These are phyloP conservation scores for Heteromyza rotundicornis DNA, from an alignment of 2,888 invertebrate species.

Conservation along the genomic window DNA sequence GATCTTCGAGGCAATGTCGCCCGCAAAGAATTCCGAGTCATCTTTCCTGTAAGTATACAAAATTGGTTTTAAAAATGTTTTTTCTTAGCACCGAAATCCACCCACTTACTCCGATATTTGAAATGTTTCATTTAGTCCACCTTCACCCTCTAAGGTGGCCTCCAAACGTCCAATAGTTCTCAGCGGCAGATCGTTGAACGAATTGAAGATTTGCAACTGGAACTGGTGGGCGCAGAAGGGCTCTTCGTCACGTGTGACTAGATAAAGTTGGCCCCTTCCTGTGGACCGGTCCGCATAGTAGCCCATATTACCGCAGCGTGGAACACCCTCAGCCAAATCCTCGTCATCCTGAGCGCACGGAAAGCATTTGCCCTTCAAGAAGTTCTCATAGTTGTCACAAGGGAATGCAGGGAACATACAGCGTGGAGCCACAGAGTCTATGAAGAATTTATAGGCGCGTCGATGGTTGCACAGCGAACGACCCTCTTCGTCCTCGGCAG, in stretches of 20 bases:
- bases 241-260: slow-evolving; percentile 87
- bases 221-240: slow-evolving; percentile 95
- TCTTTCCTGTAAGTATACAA: slow-evolving; percentile 81
- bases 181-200: slow-evolving; percentile 70
- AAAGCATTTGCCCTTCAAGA: slow-evolving; percentile 79
- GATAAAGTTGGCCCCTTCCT: slow-evolving; percentile 84
- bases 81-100: not conserved
- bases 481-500: slow-evolving; percentile 84
- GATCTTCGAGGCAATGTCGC: slow-evolving; percentile 78
- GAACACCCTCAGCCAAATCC: slow-evolving; percentile 60
- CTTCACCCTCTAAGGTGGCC: slow-evolving; percentile 79
- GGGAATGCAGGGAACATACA: slow-evolving; percentile 93
- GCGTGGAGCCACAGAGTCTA: slow-evolving; percentile 88
- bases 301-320: slow-evolving; percentile 89
- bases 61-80: not conserved
- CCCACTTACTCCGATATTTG: slow-evolving; percentile 81
- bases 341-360: slow-evolving; percentile 67
- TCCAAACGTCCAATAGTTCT: slow-evolving; percentile 74
- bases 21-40: slow-evolving; percentile 75
- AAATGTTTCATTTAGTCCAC: slow-evolving; percentile 86
- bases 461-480: slow-evolving; percentile 91
- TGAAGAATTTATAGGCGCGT: slow-evolving; percentile 91
- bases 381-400: slow-evolving; percentile 84
- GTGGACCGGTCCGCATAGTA: slow-evolving; percentile 87
- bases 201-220: slow-evolving; percentile 80